phyloP scores from a whole-genome alignment of 1,140 invertebrate genomes.

The Arctopsyche grandis region DNA sequence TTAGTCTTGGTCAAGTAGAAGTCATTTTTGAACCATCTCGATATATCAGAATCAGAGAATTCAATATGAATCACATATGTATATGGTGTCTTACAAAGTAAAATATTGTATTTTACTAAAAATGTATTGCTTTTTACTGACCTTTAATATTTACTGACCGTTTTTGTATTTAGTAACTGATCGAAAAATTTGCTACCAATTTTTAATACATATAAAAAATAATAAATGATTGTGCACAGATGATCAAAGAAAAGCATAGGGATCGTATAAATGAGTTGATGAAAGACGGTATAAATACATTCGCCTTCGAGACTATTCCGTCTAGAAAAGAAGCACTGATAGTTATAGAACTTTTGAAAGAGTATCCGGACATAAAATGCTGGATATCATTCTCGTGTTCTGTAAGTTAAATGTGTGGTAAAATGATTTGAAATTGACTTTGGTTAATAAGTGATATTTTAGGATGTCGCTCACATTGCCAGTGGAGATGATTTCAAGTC shows the following conservation, averaged over 20 bases:
- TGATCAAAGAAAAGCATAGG: constrained; percentile 69
- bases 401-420: constrained; percentile 48
- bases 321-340: constrained; percentile 69
- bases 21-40: no score
- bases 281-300: constrained; percentile 67
- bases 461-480: constrained; percentile 65
- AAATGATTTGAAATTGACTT: no score
- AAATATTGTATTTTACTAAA: no score
- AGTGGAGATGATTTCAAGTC: constrained; percentile 73
- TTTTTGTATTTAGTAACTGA: no score
- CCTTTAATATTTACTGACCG: no score
- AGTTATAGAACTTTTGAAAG: constrained; percentile 64
- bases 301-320: constrained; percentile 77
- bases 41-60: no score
- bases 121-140: no score
- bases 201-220: no score
- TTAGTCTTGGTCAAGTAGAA: no score
- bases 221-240: constrained; percentile 11
- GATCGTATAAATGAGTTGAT: constrained; percentile 67
- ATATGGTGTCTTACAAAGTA: no score
- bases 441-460: constrained; percentile 1
- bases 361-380: constrained; percentile 67
- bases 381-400: constrained; percentile 67
- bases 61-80: no score
- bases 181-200: no score